Conservation (phyloP, 1,140 invertebrate genomes). For the Luehdorfia chinensis region DNA sequence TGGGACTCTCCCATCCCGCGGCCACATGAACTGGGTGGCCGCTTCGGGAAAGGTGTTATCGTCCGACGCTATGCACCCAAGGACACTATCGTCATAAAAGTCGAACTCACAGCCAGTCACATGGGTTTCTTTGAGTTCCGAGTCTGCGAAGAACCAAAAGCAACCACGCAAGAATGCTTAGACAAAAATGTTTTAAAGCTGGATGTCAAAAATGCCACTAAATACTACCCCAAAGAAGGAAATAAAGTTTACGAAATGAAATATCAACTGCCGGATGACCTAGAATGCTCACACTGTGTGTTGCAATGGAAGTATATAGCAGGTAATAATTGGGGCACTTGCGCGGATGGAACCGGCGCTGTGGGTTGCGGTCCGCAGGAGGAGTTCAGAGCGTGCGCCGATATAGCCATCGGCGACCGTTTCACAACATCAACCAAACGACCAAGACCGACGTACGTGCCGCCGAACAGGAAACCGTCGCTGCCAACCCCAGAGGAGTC, state of each 20-base stretch:
- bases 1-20: conserved; percentile 86
- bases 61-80: conserved; percentile 85
- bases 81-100: conserved; percentile 82
- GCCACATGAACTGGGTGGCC: conserved; percentile 90
- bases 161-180: conserved; percentile 86
- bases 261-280: conserved; percentile 81
- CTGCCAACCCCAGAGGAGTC: conserved; percentile 57
- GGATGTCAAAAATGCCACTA: conserved; percentile 63
- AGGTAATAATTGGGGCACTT: conserved; percentile 88
- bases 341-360: conserved; percentile 83
- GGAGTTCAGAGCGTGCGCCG: conserved; percentile 91
- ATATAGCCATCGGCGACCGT: conserved; percentile 84
- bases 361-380: conserved; percentile 92
- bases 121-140: conserved; percentile 93
- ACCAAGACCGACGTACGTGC: conserved; percentile 60
- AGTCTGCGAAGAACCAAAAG: conserved; percentile 82
- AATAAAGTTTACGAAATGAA: conserved; percentile 87
- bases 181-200: conserved; percentile 83
- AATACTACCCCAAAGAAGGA: conserved; percentile 87
- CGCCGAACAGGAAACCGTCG: conserved; percentile 54
- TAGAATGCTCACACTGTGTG: conserved; percentile 87
- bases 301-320: conserved; percentile 90
- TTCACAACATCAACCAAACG: conserved; percentile 54
- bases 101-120: conserved; percentile 89
- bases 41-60: conserved; percentile 88